phyloP scores from a whole-genome alignment of 2,888 invertebrate species.

The Myopa tessellatipennis region DNA sequence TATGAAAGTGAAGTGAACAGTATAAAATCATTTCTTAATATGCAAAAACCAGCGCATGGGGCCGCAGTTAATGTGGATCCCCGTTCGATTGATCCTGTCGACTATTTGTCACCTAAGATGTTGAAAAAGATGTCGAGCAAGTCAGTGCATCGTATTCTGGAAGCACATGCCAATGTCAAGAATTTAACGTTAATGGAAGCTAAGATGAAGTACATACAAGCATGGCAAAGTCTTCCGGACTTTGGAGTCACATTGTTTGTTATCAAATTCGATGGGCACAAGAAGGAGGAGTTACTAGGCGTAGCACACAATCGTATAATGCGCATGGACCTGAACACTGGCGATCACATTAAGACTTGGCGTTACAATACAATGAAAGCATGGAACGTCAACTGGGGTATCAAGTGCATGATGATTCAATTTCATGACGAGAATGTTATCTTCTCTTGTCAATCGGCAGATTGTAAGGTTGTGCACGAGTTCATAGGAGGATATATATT shows the following conservation, averaged over 20 bases:
- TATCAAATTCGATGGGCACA: conserved; percentile 89
- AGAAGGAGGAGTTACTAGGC: conserved; percentile 90
- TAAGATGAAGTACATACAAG: conserved; percentile 96
- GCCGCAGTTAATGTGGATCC: conserved; percentile 79
- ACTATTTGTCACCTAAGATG: conserved; percentile 91
- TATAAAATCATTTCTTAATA: conserved; percentile 86
- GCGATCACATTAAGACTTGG: conserved; percentile 97
- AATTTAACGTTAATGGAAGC: conserved; percentile 89
- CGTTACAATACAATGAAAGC: conserved; percentile 97
- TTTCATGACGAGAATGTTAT: conserved; percentile 94
- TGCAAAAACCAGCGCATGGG: conserved; percentile 87
- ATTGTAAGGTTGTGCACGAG: conserved; percentile 98
- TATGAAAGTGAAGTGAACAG: conserved; percentile 92
- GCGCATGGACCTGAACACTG: conserved; percentile 92
- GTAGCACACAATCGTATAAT: conserved; percentile 96
- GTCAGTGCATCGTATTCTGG: conserved; percentile 91
- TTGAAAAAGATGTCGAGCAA: conserved; percentile 85
- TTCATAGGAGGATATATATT: conserved; percentile 99
- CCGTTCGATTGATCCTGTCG: conserved; percentile 84
- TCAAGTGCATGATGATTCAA: conserved; percentile 97
- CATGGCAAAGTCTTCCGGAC: conserved; percentile 98
- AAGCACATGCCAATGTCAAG: conserved; percentile 96
- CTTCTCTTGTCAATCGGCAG: conserved; percentile 94
- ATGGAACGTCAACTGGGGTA: conserved; percentile 99
- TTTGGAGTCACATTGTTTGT: conserved; percentile 95